Percentiles rank a stretch among this genome's conserved stretches.
These are phyloP conservation scores for Monarcha castaneiventris DNA, from an alignment of 2,113 vertebrate species.

Conservation along the genomic window DNA sequence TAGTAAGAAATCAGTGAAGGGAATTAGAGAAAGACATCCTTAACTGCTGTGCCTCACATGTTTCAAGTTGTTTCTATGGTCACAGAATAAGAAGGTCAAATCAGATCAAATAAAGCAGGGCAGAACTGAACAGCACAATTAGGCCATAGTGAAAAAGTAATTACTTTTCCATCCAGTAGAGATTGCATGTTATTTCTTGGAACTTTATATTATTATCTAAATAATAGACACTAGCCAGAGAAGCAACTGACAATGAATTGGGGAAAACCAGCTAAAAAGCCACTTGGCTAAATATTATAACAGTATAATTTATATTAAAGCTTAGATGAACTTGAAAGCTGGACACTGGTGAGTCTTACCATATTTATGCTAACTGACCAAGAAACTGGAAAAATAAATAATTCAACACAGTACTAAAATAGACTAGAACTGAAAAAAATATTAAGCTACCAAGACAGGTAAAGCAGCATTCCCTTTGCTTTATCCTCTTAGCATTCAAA, in stretches of 20 bases:
- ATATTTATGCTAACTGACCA: not conserved
- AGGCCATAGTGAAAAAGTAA: conserved; percentile 26
- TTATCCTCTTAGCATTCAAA: not conserved
- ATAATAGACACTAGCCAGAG: not conserved
- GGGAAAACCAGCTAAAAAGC: not conserved
- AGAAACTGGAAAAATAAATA: not conserved
- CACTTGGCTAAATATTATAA: not conserved
- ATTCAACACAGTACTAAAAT: not conserved
- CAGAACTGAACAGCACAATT: conserved; percentile 26
- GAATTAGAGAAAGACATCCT: not conserved
- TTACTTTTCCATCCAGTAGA: conserved; percentile 12
- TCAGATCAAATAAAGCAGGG: conserved; percentile 1
- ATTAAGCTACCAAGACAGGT: not conserved
- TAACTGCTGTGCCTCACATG: not conserved
- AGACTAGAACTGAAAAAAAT: not conserved
- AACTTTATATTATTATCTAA: not conserved
- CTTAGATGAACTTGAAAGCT: conserved; percentile 29
- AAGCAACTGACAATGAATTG: not conserved
- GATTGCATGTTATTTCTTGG: not conserved
- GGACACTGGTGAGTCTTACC: not conserved
- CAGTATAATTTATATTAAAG: not conserved
- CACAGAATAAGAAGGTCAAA: conserved; percentile 42
- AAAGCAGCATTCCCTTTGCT: not conserved
- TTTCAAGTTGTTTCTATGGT: conserved; percentile 53
- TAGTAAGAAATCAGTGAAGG: not conserved